phyloP scores from a whole-genome alignment of 1,140 invertebrate species.

The Spodoptera litura region DNA sequence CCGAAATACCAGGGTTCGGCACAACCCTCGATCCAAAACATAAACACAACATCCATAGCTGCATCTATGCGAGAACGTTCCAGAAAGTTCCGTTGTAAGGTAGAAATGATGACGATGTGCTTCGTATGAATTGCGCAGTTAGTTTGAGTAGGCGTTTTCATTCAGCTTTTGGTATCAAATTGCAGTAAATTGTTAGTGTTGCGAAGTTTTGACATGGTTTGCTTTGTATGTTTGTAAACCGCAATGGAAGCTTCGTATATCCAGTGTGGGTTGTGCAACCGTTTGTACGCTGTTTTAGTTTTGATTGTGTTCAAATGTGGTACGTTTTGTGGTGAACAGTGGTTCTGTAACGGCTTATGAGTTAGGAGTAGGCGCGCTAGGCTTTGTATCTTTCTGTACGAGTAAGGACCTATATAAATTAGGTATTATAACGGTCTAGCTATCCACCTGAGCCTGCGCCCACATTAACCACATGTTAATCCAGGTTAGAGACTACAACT shows the following conservation, averaged over 20 bases:
- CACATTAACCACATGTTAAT: too few relatives aligned
- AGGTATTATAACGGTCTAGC: too few relatives aligned
- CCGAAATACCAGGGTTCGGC: conserved; percentile 56
- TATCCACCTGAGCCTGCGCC: too few relatives aligned
- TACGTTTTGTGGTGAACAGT: too few relatives aligned
- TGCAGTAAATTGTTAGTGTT: conserved; percentile 24
- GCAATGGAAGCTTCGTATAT: neutral
- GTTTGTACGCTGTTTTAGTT: neutral
- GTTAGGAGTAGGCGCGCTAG: too few relatives aligned
- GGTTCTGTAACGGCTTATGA: too few relatives aligned
- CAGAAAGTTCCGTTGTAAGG: neutral
- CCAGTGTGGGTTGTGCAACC: neutral
- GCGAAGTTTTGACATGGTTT: neutral
- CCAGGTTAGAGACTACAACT: too few relatives aligned
- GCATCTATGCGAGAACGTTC: neutral
- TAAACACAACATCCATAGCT: conserved; percentile 7
- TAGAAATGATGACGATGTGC: neutral
- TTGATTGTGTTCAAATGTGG: conserved; percentile 2
- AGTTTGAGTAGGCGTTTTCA: conserved; percentile 6
- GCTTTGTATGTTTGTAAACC: conserved; percentile 16
- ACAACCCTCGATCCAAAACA: conserved; percentile 3
- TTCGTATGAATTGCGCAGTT: neutral
- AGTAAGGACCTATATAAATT: too few relatives aligned
- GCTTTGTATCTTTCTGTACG: too few relatives aligned
- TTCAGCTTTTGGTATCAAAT: conserved; percentile 7